These are phyloP conservation scores for Origma solitaria DNA, from an alignment of 2,113 vertebrate species.

Conservation along the genomic window DNA sequence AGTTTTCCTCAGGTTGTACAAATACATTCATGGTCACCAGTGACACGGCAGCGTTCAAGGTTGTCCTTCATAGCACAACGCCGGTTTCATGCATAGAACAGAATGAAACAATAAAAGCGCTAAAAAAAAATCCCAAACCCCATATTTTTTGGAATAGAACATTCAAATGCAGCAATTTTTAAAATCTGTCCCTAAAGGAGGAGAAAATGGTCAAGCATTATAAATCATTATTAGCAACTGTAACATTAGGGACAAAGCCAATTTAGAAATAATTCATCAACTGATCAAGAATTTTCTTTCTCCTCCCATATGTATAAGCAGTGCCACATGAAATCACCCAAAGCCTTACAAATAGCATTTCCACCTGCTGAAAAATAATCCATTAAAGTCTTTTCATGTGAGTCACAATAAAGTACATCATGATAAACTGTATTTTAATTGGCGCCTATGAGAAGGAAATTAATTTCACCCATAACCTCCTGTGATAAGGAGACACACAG, in stretches of 20 bases:
- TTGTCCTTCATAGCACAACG: not conserved
- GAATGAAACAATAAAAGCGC: not conserved
- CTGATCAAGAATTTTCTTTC: conserved; percentile 4
- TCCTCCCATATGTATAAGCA: not conserved
- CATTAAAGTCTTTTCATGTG: not conserved
- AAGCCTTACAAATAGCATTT: not conserved
- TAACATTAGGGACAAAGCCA: conserved; percentile 4
- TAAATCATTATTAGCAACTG: conserved; percentile 44
- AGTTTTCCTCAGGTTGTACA: not conserved
- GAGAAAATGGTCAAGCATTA: not conserved
- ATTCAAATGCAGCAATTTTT: not conserved
- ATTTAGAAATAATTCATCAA: conserved; percentile 46
- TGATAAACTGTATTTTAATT: conserved; percentile 34
- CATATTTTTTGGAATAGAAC: not conserved
- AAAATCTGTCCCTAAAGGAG: not conserved
- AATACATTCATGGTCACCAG: not conserved
- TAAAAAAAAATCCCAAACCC: not conserved
- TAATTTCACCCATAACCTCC: not conserved
- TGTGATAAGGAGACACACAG: not conserved
- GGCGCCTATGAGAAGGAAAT: not conserved
- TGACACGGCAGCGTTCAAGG: not conserved
- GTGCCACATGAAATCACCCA: not conserved
- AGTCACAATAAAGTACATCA: not conserved
- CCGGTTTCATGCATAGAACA: not conserved
- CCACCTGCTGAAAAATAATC: not conserved